phyloP scores from a whole-genome alignment of 1,140 invertebrate genomes.

The Littorina saxatilis region DNA sequence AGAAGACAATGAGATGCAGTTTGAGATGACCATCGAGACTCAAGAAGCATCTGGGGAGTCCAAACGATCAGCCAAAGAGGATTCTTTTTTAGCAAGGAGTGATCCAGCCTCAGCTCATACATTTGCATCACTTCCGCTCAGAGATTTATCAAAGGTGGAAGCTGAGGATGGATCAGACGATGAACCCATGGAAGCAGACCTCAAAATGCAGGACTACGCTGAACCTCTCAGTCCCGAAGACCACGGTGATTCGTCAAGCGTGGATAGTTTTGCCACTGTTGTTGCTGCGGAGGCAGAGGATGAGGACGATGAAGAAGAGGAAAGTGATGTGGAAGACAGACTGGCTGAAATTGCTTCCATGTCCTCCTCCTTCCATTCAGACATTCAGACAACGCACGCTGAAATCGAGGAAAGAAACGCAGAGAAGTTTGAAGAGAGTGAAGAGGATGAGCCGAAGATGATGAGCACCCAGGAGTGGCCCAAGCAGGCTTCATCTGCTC shows the following conservation, averaged over 20 bases:
- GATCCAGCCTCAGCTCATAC: slow-evolving; percentile 43
- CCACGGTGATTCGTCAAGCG: slow-evolving; percentile 84
- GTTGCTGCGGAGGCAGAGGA: slow-evolving; percentile 79
- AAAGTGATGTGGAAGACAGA: slow-evolving; percentile 86
- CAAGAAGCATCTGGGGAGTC: slow-evolving; percentile 34
- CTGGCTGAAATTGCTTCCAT: slow-evolving; percentile 73
- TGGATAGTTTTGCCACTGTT: slow-evolving; percentile 87
- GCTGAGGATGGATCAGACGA: slow-evolving; percentile 32
- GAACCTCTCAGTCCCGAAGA: slow-evolving; percentile 62
- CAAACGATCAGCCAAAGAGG: slow-evolving; percentile 33
- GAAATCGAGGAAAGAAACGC: slow-evolving; percentile 85
- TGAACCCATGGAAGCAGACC: slow-evolving; percentile 29
- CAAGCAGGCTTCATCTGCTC: slow-evolving; percentile 26
- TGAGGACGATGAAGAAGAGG: slow-evolving; percentile 87
- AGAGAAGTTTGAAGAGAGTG: slow-evolving; percentile 88
- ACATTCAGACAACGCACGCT: slow-evolving; percentile 66
- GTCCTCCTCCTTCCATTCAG: slow-evolving; percentile 75
- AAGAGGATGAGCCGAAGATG: slow-evolving; percentile 78
- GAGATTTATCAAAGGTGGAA: slow-evolving; percentile 36
- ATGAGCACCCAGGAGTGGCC: slow-evolving; percentile 75
- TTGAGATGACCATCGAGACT: slow-evolving; percentile 31
- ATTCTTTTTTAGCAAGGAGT: slow-evolving; percentile 42
- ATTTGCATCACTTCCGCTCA: slow-evolving; percentile 24
- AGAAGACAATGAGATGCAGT: slow-evolving; percentile 29
- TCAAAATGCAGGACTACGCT: slow-evolving; percentile 32